Evolutionary conservation across 2,797 vertebrate genomes (phyloP).

Genomic region (Chromobotia macracanthus): DNA sequence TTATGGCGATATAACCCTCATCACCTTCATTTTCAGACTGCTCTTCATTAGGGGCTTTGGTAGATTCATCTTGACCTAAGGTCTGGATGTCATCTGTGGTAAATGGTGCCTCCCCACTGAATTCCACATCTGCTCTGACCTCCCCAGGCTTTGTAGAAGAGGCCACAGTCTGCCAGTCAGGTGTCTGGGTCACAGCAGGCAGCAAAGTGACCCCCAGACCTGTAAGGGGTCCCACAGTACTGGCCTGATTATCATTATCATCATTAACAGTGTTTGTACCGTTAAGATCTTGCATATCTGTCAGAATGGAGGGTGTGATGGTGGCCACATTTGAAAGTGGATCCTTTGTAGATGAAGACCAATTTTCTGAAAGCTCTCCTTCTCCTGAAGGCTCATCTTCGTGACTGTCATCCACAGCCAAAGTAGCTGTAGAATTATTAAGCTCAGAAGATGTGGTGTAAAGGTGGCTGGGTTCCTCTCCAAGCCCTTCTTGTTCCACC

Average conservation of each 20-base stretch:
- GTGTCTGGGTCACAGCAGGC: conserved; percentile 61
- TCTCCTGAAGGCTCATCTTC: conserved; percentile 54
- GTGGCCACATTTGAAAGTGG: conserved; percentile 41
- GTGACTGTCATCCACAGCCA: conserved; percentile 52
- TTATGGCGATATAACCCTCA: conserved; percentile 52
- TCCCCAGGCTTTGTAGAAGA: conserved; percentile 65
- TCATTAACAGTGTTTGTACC: conserved; percentile 26
- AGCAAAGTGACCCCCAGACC: conserved; percentile 65
- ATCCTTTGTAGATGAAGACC: conserved; percentile 41
- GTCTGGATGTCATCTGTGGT: conserved; percentile 41
- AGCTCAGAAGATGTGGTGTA: conserved; percentile 46
- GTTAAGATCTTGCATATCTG: conserved; percentile 33
- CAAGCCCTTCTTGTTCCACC: conserved; percentile 55
- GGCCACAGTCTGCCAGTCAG: conserved; percentile 53
- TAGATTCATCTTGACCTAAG: conserved; percentile 39
- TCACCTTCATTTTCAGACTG: conserved; percentile 22
- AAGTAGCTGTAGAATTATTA: conserved; percentile 25
- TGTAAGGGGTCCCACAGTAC: conserved; percentile 45
- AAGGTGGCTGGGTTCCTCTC: conserved; percentile 43
- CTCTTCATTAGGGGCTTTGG: conserved; percentile 44
- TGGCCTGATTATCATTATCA: conserved; percentile 29
- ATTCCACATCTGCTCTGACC: conserved; percentile 67
- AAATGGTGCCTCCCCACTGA: conserved; percentile 62
- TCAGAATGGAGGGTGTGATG: conserved; percentile 29
- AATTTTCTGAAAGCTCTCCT: conserved; percentile 55